A percentile compares a stretch with the other conserved stretches of the same genome.
These are phyloP conservation scores for Apogon hyalosoma DNA, from an alignment of 2,797 vertebrate species.

Conservation along the genomic window DNA sequence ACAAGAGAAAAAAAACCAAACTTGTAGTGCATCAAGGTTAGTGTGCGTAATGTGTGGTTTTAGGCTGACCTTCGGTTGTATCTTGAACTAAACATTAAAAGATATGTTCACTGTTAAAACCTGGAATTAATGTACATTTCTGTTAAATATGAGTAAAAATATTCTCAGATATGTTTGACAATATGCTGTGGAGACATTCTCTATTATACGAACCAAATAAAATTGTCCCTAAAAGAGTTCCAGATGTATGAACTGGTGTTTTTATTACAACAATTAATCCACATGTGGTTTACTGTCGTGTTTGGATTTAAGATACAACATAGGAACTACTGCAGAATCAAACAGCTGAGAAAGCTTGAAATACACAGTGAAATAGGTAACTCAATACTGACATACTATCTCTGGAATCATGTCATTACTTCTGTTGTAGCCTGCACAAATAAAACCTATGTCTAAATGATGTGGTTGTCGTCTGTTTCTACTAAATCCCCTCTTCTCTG, in stretches of 20 bases:
- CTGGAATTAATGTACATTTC: constrained; percentile 3
- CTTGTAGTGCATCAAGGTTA: constrained; percentile 17
- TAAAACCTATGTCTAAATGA: too few species aligned
- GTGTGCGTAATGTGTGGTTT: constrained; percentile 24
- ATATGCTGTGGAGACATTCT: neutral
- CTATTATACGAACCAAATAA: neutral
- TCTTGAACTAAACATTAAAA: neutral
- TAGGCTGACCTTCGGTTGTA: constrained; percentile 9
- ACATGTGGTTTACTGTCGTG: too few species aligned
- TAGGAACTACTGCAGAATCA: too few species aligned
- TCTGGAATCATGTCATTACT: too few species aligned
- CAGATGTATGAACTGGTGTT: constrained; percentile 28
- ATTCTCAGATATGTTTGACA: neutral
- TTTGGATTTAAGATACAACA: too few species aligned
- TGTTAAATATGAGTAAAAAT: constrained; percentile 21
- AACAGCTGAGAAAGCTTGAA: too few species aligned
- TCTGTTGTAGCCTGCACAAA: neutral
- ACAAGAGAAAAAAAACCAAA: constrained; percentile 12
- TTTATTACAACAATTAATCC: constrained; percentile 5
- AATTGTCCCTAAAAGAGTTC: constrained; percentile 13
- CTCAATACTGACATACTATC: too few species aligned
- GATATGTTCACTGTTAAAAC: constrained; percentile 9
- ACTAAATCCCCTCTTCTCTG: constrained; percentile 35
- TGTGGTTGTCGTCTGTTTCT: constrained; percentile 1
- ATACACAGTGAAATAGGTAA: too few species aligned